Evolutionary conservation across 1,140 invertebrate species (phyloP).

Genomic region (Magallana angulata): DNA sequence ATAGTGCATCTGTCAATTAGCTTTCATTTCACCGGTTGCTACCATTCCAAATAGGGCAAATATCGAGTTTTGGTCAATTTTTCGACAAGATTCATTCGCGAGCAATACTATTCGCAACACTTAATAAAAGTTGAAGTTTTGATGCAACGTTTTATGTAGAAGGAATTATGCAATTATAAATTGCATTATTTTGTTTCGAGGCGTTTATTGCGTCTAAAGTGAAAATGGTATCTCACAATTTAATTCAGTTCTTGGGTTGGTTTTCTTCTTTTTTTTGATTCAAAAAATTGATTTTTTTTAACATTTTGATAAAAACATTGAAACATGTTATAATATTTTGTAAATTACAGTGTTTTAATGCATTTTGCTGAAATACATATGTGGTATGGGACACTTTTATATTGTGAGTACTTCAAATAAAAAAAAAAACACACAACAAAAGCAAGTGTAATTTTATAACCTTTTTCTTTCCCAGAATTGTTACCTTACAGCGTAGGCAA

Average conservation of each 20-base stretch:
- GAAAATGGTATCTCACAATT: slow-evolving; percentile 20
- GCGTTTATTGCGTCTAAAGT: slow-evolving; percentile 21
- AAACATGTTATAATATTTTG: background rate
- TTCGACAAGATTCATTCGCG: slow-evolving; percentile 17
- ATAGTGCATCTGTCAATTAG: slow-evolving; percentile 30
- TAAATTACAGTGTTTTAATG: too few species aligned
- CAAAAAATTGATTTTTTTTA: background rate
- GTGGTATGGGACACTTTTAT: too few species aligned
- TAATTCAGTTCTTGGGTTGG: too few species aligned
- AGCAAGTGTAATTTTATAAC: too few species aligned
- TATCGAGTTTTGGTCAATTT: slow-evolving; percentile 20
- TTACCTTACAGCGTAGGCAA: too few species aligned
- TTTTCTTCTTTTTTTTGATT: background rate
- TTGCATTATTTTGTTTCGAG: background rate
- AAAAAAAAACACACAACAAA: too few species aligned
- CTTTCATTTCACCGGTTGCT: slow-evolving; percentile 22
- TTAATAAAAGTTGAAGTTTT: slow-evolving; percentile 38
- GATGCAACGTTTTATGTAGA: slow-evolving; percentile 24
- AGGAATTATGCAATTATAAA: slow-evolving; percentile 4
- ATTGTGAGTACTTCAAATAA: too few species aligned
- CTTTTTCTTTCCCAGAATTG: too few species aligned
- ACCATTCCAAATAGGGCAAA: background rate
- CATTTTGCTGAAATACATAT: too few species aligned
- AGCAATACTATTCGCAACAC: slow-evolving; percentile 16
- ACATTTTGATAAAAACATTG: background rate